Evolutionary conservation across 2,888 invertebrate species (phyloP).

Genomic region (Kryphioiulus occultus): DNA sequence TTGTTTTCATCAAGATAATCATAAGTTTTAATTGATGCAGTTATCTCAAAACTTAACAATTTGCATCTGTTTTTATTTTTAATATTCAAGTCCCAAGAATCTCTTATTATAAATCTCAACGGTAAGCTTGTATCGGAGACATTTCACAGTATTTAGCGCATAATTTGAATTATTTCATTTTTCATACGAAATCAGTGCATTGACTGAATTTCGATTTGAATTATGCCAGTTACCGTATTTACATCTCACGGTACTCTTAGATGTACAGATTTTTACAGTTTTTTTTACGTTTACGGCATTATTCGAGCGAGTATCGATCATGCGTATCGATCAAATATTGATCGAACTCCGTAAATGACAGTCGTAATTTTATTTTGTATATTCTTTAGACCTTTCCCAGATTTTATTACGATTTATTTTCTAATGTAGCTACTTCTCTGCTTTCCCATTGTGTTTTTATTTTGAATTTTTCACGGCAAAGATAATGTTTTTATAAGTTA

Average conservation of each 20-base stretch:
- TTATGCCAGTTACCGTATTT: background rate
- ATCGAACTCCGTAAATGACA: background rate
- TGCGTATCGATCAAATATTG: background rate
- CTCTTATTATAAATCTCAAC: background rate
- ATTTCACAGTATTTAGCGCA: slow-evolving; percentile 5
- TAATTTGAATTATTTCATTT: slow-evolving; percentile 2
- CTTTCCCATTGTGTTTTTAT: background rate
- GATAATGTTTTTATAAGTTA: background rate
- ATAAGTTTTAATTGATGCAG: too few species aligned
- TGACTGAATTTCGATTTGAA: background rate
- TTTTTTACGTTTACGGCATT: background rate
- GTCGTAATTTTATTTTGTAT: slow-evolving; percentile 29
- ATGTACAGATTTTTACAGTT: slow-evolving; percentile 9
- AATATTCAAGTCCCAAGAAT: background rate
- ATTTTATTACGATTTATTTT: slow-evolving; percentile 32
- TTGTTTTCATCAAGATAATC: too few species aligned
- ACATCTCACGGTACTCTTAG: background rate
- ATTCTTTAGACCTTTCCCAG: slow-evolving; percentile 21
- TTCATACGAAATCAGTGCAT: background rate
- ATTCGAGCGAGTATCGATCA: background rate
- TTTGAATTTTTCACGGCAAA: background rate
- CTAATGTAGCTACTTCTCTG: background rate
- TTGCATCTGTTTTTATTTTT: background rate
- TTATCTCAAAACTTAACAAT: background rate
- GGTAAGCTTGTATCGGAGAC: background rate